A percentile compares a stretch with the other conserved stretches of the same genome.
Evolutionary conservation across 2,797 vertebrate species (phyloP).

Genomic region (Labroides dimidiatus): DNA sequence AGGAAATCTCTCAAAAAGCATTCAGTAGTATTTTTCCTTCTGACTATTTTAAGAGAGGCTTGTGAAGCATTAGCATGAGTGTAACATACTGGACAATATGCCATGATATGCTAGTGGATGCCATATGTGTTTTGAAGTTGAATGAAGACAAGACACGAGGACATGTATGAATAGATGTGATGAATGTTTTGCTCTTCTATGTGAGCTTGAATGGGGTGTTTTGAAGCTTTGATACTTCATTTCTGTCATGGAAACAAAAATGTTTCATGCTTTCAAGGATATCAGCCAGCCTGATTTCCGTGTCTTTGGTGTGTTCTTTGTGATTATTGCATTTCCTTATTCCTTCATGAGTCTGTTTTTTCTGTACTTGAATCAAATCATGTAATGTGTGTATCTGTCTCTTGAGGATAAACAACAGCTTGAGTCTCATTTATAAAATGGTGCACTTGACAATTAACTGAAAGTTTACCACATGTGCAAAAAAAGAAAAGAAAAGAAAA

Average conservation of each 20-base stretch:
- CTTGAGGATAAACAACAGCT: no score
- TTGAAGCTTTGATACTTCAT: constrained; percentile 37
- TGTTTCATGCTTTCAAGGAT: constrained; percentile 40
- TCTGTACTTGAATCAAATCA: not conserved
- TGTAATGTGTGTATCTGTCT: not conserved
- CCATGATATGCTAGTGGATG: not conserved
- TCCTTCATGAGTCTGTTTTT: not conserved
- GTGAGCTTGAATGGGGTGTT: constrained; percentile 10
- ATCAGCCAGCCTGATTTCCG: no score
- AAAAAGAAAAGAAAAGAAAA: no score
- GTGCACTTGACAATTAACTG: no score
- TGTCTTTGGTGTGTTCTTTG: not conserved
- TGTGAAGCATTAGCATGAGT: not conserved
- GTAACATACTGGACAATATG: not conserved
- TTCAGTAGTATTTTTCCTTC: no score
- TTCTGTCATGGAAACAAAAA: constrained; percentile 27
- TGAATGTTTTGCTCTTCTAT: constrained; percentile 26
- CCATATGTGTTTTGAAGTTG: not conserved
- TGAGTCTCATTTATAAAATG: no score
- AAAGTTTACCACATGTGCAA: no score
- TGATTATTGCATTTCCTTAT: not conserved
- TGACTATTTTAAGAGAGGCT: constrained; percentile 15
- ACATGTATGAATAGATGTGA: constrained; percentile 10
- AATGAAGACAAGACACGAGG: constrained; percentile 7
- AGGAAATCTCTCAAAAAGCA: constrained; percentile 37